Evolutionary conservation across 1,140 invertebrate genomes (phyloP), one percentile per base, ranked within the genome.

Genomic region (Achatina immaculata): DNA sequence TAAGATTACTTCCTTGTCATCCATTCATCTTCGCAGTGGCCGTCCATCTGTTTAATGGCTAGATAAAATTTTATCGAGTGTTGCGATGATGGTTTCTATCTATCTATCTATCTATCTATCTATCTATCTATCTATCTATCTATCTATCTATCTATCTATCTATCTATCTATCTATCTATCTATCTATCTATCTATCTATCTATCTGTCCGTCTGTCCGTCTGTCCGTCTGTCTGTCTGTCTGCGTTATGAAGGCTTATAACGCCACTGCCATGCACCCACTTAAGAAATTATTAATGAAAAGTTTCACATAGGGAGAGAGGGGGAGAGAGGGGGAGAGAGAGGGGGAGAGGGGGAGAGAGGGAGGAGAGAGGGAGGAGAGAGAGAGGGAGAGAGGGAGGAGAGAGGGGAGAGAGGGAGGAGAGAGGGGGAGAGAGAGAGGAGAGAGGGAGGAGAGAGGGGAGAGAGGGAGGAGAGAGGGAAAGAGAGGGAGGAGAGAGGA

Each of bases 81-180:
- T n/a, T n/a, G n/a, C n/a, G n/a, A n/a, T n/a, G n/a, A n/a, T n/a
- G n/a, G n/a, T n/a, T n/a, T 76, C 31, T 76, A 21, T 76, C 31
- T 76, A 21, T 55, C 45, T 76, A 45, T 76, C 31, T 76, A 21
- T 76, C 73, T 76, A 45, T 76, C 45, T 6, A n/a, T 55, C 45
- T 76, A 45, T 76, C 73, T 76, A 45, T 76, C 48, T 55, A 0
- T 76, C 73, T 76, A 0, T 76, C 73, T 76, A 45, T 76, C 73
- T 76, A 0, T 76, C 73, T 76, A 19, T 51, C 45, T 51, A 45
- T 55, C 73, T 76, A 45, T 76, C 73, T 76, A 45, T 76, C 73
- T 76, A 21, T 55, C 73, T 76, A 45, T 76, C 45, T 76, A 45
- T 51, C 45, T 76, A 45, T 76, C 45, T 76, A 21, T 76, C 45